Base-by-base conservation (phyloP, 2,113 vertebrate genomes). In the Hystrix brachyura region DNA sequence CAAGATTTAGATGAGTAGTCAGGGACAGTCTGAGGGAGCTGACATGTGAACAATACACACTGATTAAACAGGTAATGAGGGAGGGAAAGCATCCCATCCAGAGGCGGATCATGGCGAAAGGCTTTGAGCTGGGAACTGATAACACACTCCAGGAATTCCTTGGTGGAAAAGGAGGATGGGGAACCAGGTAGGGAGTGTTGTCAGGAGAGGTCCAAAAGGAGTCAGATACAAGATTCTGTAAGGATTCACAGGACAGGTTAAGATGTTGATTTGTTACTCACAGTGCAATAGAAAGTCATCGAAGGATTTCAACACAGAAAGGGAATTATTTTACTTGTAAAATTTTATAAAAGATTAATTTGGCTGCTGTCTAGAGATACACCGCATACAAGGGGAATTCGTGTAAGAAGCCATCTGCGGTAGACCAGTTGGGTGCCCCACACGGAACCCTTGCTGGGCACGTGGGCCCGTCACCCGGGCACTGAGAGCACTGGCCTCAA, bases 261-360 rank as follows among this genome's bases (percentile, higher is more conserved):
- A 60, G n/a, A 83, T 53, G 51, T 2, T 84, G 62, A 69, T 72
- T 65, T 90, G 13, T 53, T 60, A 85, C 83, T 84, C 87, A 48
- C 12, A 51, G 23, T 51, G 59, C 8, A 71, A n/a, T 43, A 21
- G 23, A 15, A 94, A 83, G 69, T 19, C 79, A 87, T 0, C 21
- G 4, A 91, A 91, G 12, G 27, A 90, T 80, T 86, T 91, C 79
- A 95, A 82, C 21, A 53, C 51, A 18, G 46, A 38, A 95, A 81
- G 13, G 87, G 1, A 94, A 69, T 64, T 72, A 59, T 79, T 72
- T 83, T 72, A 15, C 57, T 43, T 92, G 29, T 46, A 71, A 90
- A 89, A 60, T 53, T 0, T 69, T 65, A 85, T 43, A 69, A 71
- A 89, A 81, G 55, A 82, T 86, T 32, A 72, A 81, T 46, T 21